Percentiles rank a stretch among this genome's conserved stretches.
phyloP scores from a whole-genome alignment of 2,797 vertebrate genomes.

The Oophaga sylvatica region DNA sequence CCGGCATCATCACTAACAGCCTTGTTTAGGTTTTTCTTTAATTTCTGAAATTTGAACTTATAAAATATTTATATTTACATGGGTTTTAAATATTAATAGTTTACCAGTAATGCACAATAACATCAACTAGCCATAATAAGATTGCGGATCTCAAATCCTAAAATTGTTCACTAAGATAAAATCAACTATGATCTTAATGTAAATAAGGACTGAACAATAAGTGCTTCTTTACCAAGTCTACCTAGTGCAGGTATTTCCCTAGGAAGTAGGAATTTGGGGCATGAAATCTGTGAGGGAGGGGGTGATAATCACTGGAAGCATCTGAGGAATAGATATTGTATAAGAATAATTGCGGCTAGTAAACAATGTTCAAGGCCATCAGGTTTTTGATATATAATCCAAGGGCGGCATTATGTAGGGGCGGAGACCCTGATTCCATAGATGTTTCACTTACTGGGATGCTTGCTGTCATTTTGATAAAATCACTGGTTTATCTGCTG shows the following conservation, averaged over 20 bases:
- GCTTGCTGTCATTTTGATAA: no score
- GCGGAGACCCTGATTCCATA: no score
- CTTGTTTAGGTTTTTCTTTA: slow-evolving; percentile 13
- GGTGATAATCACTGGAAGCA: not conserved
- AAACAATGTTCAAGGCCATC: not conserved
- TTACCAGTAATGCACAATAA: not conserved
- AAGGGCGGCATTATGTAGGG: no score
- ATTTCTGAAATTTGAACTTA: not conserved
- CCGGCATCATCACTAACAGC: slow-evolving; percentile 30
- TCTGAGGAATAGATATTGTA: not conserved
- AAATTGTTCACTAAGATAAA: not conserved
- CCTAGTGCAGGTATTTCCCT: not conserved
- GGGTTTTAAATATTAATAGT: not conserved
- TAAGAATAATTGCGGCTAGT: not conserved
- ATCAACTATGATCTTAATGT: not conserved
- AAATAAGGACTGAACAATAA: not conserved
- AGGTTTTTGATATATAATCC: no score
- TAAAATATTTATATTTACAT: not conserved
- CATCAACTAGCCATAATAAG: not conserved
- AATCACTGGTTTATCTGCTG: no score
- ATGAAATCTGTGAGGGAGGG: not conserved
- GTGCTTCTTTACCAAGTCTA: not conserved
- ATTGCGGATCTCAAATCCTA: not conserved
- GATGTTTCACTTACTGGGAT: no score
- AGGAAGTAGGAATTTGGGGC: not conserved